These are phyloP conservation scores for Epinephelus fuscoguttatus DNA, from an alignment of 2,113 vertebrate genomes.

Conservation along the genomic window DNA sequence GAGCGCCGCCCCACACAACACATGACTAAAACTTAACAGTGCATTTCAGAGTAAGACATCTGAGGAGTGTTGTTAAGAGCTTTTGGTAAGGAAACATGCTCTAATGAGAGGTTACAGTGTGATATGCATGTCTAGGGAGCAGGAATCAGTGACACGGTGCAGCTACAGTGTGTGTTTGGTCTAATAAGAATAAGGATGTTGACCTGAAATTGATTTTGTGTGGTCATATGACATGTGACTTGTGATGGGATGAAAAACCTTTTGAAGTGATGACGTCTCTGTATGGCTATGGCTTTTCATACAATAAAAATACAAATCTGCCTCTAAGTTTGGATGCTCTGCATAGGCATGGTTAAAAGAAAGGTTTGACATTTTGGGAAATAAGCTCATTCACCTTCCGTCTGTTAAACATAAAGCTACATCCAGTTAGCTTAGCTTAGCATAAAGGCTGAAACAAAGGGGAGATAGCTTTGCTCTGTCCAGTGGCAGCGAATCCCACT, in stretches of 20 bases:
- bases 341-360: background rate
- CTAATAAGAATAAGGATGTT: background rate
- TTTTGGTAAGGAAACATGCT: constrained; percentile 52
- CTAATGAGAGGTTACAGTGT: constrained; percentile 8
- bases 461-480: background rate
- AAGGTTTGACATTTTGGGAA: background rate
- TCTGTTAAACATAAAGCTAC: background rate
- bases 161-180: constrained; percentile 9
- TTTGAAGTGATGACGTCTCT: background rate
- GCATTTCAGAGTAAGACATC: constrained; percentile 17
- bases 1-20: background rate
- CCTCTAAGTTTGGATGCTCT: background rate
- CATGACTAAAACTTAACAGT: constrained; percentile 15
- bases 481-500: background rate
- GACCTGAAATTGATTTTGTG: background rate
- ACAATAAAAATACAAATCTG: background rate
- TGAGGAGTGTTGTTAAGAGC: background rate
- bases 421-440: background rate
- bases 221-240: constrained; percentile 26
- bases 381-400: background rate
- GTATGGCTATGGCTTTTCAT: background rate
- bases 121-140: constrained; percentile 1
- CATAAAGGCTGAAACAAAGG: background rate
- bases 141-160: constrained; percentile 21
- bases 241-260: background rate